A percentile compares a stretch with the other conserved stretches of the same genome.
These are phyloP conservation scores for Gymnoscelis rufifasciata DNA, from an alignment of 2,888 invertebrate genomes.

Conservation along the genomic window DNA sequence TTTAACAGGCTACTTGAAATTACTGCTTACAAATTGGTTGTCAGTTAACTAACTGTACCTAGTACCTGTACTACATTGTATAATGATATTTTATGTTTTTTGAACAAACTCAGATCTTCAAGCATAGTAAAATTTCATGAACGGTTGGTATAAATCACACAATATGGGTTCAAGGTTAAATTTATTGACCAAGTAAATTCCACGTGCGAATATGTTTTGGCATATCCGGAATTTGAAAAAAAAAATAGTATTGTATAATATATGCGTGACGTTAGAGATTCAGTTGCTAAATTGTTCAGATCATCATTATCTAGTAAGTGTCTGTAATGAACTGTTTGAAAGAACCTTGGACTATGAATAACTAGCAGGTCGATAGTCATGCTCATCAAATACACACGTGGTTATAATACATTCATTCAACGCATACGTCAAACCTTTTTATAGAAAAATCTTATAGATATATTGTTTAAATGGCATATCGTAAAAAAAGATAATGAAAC, in stretches of 20 bases:
- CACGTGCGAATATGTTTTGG: not conserved
- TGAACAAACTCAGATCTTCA: too few relatives aligned
- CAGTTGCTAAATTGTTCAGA: not conserved
- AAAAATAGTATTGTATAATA: not conserved
- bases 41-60: too few relatives aligned
- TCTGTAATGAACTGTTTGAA: not conserved
- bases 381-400: constrained; percentile 3
- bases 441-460: too few relatives aligned
- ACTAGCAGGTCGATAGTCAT: constrained; percentile 4
- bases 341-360: constrained; percentile 11
- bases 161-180: constrained; percentile 5
- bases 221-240: not conserved
- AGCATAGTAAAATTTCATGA: too few relatives aligned
- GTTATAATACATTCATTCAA: not conserved
- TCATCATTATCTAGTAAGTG: constrained; percentile 8
- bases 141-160: not conserved
- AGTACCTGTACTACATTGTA: too few relatives aligned
- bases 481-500: too few relatives aligned
- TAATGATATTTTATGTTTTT: too few relatives aligned
- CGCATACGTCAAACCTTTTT: constrained; percentile 2
- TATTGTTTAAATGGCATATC: not conserved
- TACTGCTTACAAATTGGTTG: too few relatives aligned
- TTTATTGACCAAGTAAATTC: constrained; percentile 15
- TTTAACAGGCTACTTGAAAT: too few relatives aligned
- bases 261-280: not conserved